Base-by-base conservation (phyloP, 1,140 invertebrate species). In the Alviniconcha marisindica region DNA sequence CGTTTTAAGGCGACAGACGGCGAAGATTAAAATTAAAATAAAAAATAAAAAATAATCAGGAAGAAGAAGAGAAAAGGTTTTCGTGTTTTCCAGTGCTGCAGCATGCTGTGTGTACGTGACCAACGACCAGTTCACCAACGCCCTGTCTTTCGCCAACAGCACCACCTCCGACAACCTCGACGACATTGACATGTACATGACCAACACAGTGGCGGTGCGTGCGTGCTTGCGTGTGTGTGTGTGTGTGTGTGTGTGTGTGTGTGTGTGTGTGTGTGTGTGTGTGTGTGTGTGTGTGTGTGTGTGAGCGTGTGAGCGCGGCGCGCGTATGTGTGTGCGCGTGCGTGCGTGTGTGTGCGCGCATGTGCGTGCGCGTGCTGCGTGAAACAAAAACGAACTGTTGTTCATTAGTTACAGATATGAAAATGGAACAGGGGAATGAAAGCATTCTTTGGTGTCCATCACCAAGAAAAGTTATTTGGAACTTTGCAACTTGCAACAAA, bases 81-180 rank as follows among this genome's bases (percentile, higher is more conserved):
- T n/a, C n/a, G 44, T 48, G 5, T 48, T 48, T 48, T 48, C 44
- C 76, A 88, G 87, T 2, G 85, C 81, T 15, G 82, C 87, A 5
- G 86, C 86, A 10, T 84, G 81, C 2, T 88, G 87, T 85, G 83
- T 88, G 7, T 88, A 87, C 74, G 42, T 86, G 38, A 88, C 87
- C 24, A 88, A 88, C 40, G 86, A 85, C 40, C 83, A 85, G n/a
- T 88, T 88, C 60, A 85, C 87, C 10, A 82, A 82, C 48, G 87
- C 86, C 12, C 33, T 88, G 18, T 56, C 80, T n/a, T 88, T 86
- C 69, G 86, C 86, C 5, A 84, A 88, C 28, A 56, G 40, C 15
- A 83, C 83, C 15, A 78, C 86, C 1, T 81, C 80, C 24, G 44
- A 84, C 28, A 88, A 88, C 40, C 71, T 88, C 14, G 86, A 87